Conservation (phyloP, 2,113 vertebrate species). For the Phalacrocorax brasilianus region DNA sequence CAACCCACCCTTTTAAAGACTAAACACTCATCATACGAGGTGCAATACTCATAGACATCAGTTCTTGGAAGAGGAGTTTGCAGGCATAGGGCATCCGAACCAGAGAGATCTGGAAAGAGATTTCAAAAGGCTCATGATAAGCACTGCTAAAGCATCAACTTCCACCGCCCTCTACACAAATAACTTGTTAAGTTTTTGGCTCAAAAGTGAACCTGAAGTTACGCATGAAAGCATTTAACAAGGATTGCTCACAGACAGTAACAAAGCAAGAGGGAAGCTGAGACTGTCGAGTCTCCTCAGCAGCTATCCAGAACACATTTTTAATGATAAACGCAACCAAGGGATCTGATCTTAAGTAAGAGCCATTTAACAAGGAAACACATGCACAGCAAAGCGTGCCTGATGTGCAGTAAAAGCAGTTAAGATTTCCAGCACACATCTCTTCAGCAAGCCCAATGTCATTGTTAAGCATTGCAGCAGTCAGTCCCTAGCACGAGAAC, state of each 20-base stretch:
- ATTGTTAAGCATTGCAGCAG: not conserved
- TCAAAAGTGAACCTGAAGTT: not conserved
- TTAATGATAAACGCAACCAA: not conserved
- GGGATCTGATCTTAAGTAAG: not conserved
- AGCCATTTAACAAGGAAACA: not conserved
- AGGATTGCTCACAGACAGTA: not conserved
- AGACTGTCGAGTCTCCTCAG: not conserved
- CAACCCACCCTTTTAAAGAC: not conserved
- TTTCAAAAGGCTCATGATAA: not conserved
- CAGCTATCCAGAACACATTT: not conserved
- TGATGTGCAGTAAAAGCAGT: not conserved
- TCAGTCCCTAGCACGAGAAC: not conserved
- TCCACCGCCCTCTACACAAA: not conserved
- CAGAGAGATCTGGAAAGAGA: constrained; percentile 87
- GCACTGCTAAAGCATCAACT: not conserved
- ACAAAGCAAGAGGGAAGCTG: not conserved
- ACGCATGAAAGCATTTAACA: not conserved
- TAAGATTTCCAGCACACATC: not conserved
- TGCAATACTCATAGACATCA: constrained; percentile 99
- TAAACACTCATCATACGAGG: constrained; percentile 96
- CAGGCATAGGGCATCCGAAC: constrained; percentile 97
- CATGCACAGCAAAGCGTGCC: not conserved
- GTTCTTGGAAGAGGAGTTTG: constrained; percentile 96
- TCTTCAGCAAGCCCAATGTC: not conserved
- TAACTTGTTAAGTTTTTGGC: not conserved